phyloP scores from a whole-genome alignment of 2,113 vertebrate species.

The Diphyllodes magnificus region DNA sequence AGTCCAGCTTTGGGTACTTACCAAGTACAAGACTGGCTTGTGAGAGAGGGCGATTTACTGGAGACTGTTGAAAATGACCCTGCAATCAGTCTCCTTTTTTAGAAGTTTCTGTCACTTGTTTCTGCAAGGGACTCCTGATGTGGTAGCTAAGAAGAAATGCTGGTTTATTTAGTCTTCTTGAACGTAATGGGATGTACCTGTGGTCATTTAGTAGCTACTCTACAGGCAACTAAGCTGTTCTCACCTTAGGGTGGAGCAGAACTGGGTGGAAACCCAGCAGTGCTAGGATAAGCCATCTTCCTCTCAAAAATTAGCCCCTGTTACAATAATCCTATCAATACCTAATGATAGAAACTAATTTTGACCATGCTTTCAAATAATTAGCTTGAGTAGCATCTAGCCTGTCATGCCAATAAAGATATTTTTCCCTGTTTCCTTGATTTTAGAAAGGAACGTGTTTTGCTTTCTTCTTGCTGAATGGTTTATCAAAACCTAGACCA shows the following conservation, averaged over 20 bases:
- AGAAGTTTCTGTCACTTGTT: not conserved
- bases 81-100: not conserved
- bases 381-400: not conserved
- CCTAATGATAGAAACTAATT: not conserved
- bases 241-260: not conserved
- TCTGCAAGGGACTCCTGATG: not conserved
- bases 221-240: not conserved
- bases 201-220: not conserved
- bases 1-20: not conserved
- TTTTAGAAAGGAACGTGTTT: not conserved
- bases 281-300: not conserved
- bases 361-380: not conserved
- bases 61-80: not conserved
- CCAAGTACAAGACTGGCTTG: not conserved
- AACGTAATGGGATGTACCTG: fast-evolving
- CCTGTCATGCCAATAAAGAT: not conserved
- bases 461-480: not conserved
- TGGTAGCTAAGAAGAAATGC: not conserved
- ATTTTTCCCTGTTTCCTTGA: not conserved
- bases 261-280: not conserved
- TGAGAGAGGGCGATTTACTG: fast-evolving
- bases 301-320: not conserved
- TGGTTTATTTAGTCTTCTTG: not conserved
- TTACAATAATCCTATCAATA: not conserved
- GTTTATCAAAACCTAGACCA: not conserved